Percentiles rank a stretch among this genome's conserved stretches.
phyloP scores from a whole-genome alignment of 2,888 invertebrate species.

The Cepaea hortensis region DNA sequence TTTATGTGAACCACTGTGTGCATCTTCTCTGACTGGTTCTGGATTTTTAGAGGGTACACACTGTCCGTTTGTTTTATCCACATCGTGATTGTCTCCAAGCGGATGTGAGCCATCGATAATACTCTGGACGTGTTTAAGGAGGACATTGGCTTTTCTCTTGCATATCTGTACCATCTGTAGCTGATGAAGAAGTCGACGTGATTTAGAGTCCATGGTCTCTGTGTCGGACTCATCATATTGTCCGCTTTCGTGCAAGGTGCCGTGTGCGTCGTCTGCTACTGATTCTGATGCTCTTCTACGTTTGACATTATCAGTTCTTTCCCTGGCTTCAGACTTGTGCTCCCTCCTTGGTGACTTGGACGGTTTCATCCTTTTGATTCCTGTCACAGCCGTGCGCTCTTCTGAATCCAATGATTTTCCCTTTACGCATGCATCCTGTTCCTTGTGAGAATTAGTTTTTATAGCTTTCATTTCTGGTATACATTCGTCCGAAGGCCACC shows the following conservation, averaged over 20 bases:
- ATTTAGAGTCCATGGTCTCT: not conserved
- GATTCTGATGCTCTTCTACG: not conserved
- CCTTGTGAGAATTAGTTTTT: too few species aligned
- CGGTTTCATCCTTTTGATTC: too few species aligned
- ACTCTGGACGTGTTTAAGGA: not conserved
- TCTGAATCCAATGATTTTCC: too few species aligned
- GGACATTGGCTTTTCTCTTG: not conserved
- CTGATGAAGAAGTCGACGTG: not conserved
- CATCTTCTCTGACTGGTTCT: not conserved
- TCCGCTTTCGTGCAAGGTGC: not conserved
- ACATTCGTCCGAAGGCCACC: too few species aligned
- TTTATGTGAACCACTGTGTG: too few species aligned
- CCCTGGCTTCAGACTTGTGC: not conserved
- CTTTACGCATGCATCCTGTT: too few species aligned
- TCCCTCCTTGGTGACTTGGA: not conserved
- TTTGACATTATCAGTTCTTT: not conserved
- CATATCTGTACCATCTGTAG: not conserved
- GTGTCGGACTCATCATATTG: not conserved
- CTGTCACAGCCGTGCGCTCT: too few species aligned
- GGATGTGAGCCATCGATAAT: not conserved
- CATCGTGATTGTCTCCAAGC: not conserved
- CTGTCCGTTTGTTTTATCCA: too few species aligned
- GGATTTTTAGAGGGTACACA: not conserved
- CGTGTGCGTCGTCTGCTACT: not conserved
- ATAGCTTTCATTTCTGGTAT: too few species aligned